These are phyloP conservation scores for Conus betulinus DNA, from an alignment of 1,140 invertebrate genomes.

Conservation along the genomic window DNA sequence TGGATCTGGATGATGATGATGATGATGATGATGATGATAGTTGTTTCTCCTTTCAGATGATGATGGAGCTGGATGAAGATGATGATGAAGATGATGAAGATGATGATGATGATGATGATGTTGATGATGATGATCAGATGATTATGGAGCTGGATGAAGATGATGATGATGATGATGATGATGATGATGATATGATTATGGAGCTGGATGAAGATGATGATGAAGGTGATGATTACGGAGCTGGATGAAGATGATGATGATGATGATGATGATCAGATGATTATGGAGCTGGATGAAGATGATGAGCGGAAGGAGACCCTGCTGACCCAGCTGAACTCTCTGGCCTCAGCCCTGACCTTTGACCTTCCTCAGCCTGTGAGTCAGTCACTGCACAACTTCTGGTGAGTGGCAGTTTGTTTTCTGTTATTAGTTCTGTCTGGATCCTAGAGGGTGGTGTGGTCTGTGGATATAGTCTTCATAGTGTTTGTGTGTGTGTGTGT, in stretches of 20 bases:
- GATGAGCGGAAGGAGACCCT: constrained; percentile 67
- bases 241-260: background rate
- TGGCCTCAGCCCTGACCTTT: constrained; percentile 64
- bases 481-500: too few relatives aligned
- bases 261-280: constrained; percentile 47
- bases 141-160: constrained; percentile 67
- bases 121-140: constrained; percentile 45
- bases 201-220: too few relatives aligned
- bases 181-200: too few relatives aligned
- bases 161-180: constrained; percentile 44
- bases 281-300: constrained; percentile 66
- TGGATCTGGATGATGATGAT: too few relatives aligned
- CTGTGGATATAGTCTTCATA: too few relatives aligned
- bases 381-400: constrained; percentile 61
- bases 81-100: background rate
- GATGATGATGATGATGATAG: too few relatives aligned
- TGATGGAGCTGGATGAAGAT: background rate
- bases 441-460: too few relatives aligned
- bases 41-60: too few relatives aligned
- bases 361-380: constrained; percentile 55
- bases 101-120: background rate
- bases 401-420: constrained; percentile 45
- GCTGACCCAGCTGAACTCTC: constrained; percentile 63
- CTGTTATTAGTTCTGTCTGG: too few relatives aligned
- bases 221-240: too few relatives aligned